Conservation (phyloP, 2,113 vertebrate genomes). For the Ovis canadensis region DNA sequence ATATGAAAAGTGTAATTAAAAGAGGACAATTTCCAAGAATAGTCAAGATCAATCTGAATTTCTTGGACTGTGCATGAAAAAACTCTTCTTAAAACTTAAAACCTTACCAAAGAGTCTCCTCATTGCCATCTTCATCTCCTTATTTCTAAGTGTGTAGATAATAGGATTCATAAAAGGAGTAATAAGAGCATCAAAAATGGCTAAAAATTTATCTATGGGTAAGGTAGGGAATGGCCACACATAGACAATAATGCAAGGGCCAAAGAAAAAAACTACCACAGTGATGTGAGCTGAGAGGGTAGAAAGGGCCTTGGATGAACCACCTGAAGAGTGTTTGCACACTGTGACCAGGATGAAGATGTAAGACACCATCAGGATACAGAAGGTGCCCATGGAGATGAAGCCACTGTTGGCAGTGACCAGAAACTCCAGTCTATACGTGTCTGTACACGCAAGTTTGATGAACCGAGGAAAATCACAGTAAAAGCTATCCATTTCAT, state of each 20-base stretch:
- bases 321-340: not conserved
- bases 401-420: slow-evolving; percentile 58
- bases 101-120: not conserved
- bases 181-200: slow-evolving; percentile 55
- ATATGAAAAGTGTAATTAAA: not conserved
- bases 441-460: slow-evolving; percentile 43
- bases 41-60: not conserved
- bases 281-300: not conserved
- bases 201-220: slow-evolving; percentile 66
- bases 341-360: slow-evolving; percentile 48
- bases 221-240: slow-evolving; percentile 64
- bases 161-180: slow-evolving; percentile 63
- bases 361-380: slow-evolving; percentile 40
- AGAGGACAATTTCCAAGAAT: not conserved
- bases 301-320: not conserved
- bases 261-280: slow-evolving; percentile 55
- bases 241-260: slow-evolving; percentile 61
- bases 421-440: slow-evolving; percentile 30
- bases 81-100: slow-evolving; percentile 16
- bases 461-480: slow-evolving; percentile 58
- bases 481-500: slow-evolving; percentile 62
- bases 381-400: slow-evolving; percentile 55
- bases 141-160: slow-evolving; percentile 39
- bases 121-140: slow-evolving; percentile 30
- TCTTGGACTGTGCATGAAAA: not conserved